Conservation (phyloP, 2,888 invertebrate genomes). For the Caenorhabditis zanzibari region DNA sequence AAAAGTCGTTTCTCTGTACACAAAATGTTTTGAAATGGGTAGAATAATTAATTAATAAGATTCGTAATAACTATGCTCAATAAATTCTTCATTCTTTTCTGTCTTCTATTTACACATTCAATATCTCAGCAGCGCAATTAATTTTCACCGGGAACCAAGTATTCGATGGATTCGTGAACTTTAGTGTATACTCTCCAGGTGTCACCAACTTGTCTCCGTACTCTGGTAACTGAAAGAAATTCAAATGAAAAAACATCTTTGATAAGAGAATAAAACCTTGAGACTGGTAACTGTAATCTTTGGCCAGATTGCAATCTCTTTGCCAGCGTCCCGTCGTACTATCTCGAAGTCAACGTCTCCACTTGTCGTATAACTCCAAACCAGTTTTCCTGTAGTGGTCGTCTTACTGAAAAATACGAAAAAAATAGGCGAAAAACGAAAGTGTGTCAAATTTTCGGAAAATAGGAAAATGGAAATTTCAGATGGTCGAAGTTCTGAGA, state of each 20-base stretch:
- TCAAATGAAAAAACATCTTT: slow-evolving; percentile 8
- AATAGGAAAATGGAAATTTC: neutral
- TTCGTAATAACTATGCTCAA: slow-evolving; percentile 4
- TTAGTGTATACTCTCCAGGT: slow-evolving; percentile 74
- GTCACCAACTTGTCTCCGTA: slow-evolving; percentile 68
- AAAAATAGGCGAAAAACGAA: neutral
- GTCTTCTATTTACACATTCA: slow-evolving; percentile 33
- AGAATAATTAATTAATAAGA: neutral
- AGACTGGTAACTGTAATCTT: slow-evolving; percentile 76
- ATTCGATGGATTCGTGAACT: slow-evolving; percentile 75
- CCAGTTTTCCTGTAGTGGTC: slow-evolving; percentile 68
- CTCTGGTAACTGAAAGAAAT: slow-evolving; percentile 72
- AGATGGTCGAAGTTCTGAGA: neutral
- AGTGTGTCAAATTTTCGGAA: neutral
- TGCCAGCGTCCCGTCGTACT: slow-evolving; percentile 67
- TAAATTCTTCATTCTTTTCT: neutral
- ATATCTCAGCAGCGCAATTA: slow-evolving; percentile 52
- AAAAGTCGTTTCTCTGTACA: slow-evolving; percentile 18
- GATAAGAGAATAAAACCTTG: slow-evolving; percentile 61
- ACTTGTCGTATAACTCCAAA: slow-evolving; percentile 79
- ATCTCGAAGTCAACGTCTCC: slow-evolving; percentile 81
- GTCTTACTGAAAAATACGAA: slow-evolving; percentile 68
- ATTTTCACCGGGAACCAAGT: slow-evolving; percentile 78
- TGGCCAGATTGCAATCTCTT: slow-evolving; percentile 78
- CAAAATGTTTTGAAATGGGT: slow-evolving; percentile 9